These are phyloP conservation scores for Delia radicum DNA, from an alignment of 1,140 invertebrate genomes.

Conservation along the genomic window DNA sequence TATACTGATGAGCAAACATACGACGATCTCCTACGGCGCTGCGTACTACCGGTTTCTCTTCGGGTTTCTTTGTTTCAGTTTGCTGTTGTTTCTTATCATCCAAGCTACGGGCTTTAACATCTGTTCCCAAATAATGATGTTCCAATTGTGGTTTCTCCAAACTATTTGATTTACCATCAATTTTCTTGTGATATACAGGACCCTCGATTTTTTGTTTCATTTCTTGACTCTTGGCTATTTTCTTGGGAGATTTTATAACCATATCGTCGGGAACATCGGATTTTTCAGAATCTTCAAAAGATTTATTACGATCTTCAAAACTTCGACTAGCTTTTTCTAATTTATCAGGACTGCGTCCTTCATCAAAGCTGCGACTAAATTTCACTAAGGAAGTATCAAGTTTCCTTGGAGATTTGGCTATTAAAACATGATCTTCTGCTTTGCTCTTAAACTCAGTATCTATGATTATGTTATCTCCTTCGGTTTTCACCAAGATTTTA, in stretches of 20 bases:
- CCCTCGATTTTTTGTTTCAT: slow-evolving; percentile 65
- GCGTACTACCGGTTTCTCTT: slow-evolving; percentile 39
- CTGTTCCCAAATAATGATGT: slow-evolving; percentile 57
- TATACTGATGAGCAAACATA: slow-evolving; percentile 52
- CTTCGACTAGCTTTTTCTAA: slow-evolving; percentile 62
- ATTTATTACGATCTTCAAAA: slow-evolving; percentile 63
- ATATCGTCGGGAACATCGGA: slow-evolving; percentile 57
- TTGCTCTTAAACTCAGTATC: slow-evolving; percentile 65
- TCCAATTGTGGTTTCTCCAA: slow-evolving; percentile 58
- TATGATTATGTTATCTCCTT: slow-evolving; percentile 66
- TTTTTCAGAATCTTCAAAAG: slow-evolving; percentile 63
- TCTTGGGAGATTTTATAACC: slow-evolving; percentile 63
- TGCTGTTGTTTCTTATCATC: slow-evolving; percentile 52
- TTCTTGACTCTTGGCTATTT: slow-evolving; percentile 63
- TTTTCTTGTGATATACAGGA: slow-evolving; percentile 61
- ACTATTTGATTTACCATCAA: slow-evolving; percentile 60
- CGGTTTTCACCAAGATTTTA: slow-evolving; percentile 64
- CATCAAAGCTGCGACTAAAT: slow-evolving; percentile 69
- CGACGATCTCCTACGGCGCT: slow-evolving; percentile 50
- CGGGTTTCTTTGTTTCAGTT: slow-evolving; percentile 39
- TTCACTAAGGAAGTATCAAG: slow-evolving; percentile 66
- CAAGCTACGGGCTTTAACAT: slow-evolving; percentile 64
- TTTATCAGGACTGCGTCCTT: slow-evolving; percentile 59
- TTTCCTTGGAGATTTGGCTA: slow-evolving; percentile 69
- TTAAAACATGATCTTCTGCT: slow-evolving; percentile 66